These are phyloP conservation scores for Embiotoca jacksoni DNA, from an alignment of 2,113 vertebrate genomes.

Conservation along the genomic window DNA sequence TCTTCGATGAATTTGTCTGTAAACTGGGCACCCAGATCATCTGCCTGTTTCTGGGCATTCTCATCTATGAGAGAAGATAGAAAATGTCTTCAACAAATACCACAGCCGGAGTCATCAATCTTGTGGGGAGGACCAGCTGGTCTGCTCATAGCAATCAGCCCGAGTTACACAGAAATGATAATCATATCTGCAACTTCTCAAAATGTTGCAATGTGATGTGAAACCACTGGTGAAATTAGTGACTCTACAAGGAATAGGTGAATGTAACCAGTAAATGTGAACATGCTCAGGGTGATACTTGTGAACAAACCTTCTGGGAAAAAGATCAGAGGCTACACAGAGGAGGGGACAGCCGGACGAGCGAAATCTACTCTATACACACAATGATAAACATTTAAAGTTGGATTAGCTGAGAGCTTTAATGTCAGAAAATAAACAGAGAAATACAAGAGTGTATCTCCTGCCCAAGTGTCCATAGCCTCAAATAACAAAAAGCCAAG, in stretches of 20 bases:
- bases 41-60: slow-evolving; percentile 88
- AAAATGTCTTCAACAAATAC: background rate
- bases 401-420: background rate
- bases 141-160: slow-evolving; percentile 52
- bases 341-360: slow-evolving; percentile 8
- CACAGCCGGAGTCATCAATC: background rate
- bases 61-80: slow-evolving; percentile 86
- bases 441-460: background rate
- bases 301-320: slow-evolving; percentile 33
- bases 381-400: background rate
- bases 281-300: slow-evolving; percentile 35
- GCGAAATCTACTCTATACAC: background rate
- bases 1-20: slow-evolving; percentile 95
- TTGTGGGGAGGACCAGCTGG: slow-evolving; percentile 10
- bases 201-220: background rate
- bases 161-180: slow-evolving; percentile 1
- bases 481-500: background rate
- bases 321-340: background rate
- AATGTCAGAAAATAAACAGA: background rate
- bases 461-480: background rate
- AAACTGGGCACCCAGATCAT: slow-evolving; percentile 94
- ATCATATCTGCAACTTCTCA: background rate
- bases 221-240: background rate
- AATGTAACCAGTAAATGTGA: background rate
- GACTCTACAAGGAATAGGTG: background rate